Base-by-base conservation (phyloP, 2,888 invertebrate genomes). In the Aphidius colemani region DNA sequence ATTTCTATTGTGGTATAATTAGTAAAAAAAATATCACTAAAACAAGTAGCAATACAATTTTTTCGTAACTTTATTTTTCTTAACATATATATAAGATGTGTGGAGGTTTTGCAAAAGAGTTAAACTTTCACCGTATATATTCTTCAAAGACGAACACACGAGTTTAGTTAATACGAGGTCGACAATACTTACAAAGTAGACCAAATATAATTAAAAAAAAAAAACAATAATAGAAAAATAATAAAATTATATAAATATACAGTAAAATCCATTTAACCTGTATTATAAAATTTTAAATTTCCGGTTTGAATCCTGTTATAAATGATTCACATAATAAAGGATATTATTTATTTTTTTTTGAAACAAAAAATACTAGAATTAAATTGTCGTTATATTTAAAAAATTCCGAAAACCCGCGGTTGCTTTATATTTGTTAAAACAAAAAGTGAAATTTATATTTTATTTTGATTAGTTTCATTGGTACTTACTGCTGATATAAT, bases 401-500 rank as follows among this genome's bases (percentile, higher is more conserved):
- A 39, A 10, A 39, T 57, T 63, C 7, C 9, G 7, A 48, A 10
- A 10, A 13, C 7, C 6, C 8, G 7, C 39, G 6, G 6, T 8
- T 3, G 8, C 0, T 10, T 41, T 44, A 11, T 6, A 7, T 48
- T 55, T 53, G 59, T 61, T 10, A 30, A 8, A 40, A 10, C 44
- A 58, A 55, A 50, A 62, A 59, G 48, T 11, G 39, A 41, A 10
- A 40, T 39, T 18, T 49, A n/a, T 56, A 43, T 8, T 11, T 40
- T n/a, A 65, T 45, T 46, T 46, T 59, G 2, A 13, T 13, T 64
- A 46, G 30, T 40, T 6, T 45, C 58, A 41, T 59, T 46, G 6
- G 8, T 55, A 79, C 81, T 82, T 69, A 82, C 81, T 77, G 68
- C 77, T 77, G 61, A 81, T 71, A 41, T 77, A 72, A 53, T 81